Conservation (phyloP, 2,113 vertebrate species). For the Phaethon lepturus region DNA sequence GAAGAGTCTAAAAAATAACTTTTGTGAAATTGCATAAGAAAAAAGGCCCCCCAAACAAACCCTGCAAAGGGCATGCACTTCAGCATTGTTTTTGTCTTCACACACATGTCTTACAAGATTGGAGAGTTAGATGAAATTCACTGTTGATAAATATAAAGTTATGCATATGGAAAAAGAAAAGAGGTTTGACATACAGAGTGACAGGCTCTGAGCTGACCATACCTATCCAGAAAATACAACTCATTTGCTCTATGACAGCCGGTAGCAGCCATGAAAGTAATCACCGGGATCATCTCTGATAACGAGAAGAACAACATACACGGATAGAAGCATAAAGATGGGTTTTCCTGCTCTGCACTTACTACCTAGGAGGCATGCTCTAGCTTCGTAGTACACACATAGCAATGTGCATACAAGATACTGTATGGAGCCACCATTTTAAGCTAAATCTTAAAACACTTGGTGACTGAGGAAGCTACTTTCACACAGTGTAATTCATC, state of each 20-base stretch:
- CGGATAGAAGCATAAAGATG: not conserved
- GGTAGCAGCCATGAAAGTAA: not conserved
- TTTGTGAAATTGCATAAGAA: not conserved
- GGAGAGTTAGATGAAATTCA: not conserved
- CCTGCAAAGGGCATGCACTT: not conserved
- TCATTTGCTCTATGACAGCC: not conserved
- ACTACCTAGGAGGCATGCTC: not conserved
- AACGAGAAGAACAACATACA: not conserved
- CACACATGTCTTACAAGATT: not conserved
- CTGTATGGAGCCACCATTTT: not conserved
- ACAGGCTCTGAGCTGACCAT: not conserved
- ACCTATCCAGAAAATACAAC: not conserved
- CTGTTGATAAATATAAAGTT: not conserved
- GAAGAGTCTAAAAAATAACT: not conserved
- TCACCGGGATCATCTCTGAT: not conserved
- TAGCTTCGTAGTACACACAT: not conserved
- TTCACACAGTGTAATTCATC: not conserved
- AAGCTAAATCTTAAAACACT: not conserved
- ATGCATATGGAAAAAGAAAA: not conserved
- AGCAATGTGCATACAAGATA: not conserved
- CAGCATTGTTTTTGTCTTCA: not conserved
- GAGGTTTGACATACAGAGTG: not conserved
- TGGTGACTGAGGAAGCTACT: not conserved
- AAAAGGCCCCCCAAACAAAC: not conserved
- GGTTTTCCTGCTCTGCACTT: not conserved